Conservation (phyloP, 2,113 vertebrate genomes). For the Caretta caretta region DNA sequence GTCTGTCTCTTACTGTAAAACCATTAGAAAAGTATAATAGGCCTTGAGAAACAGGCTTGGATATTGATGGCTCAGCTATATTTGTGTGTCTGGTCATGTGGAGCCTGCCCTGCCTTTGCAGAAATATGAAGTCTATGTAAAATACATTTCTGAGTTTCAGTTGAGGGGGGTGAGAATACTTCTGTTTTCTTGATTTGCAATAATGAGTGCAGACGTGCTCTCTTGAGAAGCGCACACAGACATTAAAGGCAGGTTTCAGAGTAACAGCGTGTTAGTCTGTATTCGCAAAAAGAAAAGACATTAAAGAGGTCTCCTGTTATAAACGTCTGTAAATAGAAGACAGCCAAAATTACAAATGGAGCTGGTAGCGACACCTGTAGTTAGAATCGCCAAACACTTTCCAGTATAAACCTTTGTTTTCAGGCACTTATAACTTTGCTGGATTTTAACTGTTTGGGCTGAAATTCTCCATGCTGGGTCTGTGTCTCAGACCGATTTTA, state of each 20-base stretch:
- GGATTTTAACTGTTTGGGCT: neutral
- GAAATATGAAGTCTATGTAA: neutral
- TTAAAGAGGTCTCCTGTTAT: neutral
- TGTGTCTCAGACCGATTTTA: neutral
- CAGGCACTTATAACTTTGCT: neutral
- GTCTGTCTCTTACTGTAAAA: conserved; percentile 77
- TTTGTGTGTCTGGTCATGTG: neutral
- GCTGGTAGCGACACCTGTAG: neutral
- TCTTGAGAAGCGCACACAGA: accelerated
- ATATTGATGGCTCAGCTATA: conserved; percentile 24
- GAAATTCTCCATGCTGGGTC: neutral
- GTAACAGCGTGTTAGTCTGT: no score
- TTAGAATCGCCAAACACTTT: neutral
- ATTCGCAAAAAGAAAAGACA: neutral
- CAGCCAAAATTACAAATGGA: neutral
- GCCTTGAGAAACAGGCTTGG: conserved; percentile 70
- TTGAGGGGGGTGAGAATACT: neutral
- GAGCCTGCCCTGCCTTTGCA: neutral
- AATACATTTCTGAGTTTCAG: neutral
- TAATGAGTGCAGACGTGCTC: neutral
- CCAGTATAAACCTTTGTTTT: neutral
- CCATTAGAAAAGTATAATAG: conserved; percentile 77
- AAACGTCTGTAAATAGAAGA: neutral
- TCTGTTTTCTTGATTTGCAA: neutral
- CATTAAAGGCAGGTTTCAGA: neutral